A percentile compares a stretch with the other conserved stretches of the same genome.
phyloP scores from a whole-genome alignment of 2,888 invertebrate genomes.

The Neelides folsomi region DNA sequence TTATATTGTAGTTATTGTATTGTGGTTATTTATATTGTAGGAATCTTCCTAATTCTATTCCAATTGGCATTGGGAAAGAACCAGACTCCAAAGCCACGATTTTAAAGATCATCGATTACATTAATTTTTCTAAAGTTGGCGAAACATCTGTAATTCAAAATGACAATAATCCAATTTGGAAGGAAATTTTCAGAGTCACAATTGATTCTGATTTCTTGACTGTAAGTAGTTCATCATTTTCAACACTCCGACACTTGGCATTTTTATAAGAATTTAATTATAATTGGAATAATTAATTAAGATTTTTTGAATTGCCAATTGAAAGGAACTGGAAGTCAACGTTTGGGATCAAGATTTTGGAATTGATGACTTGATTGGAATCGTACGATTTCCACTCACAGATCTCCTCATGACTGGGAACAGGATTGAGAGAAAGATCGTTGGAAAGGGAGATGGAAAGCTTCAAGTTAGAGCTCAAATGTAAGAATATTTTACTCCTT shows the following conservation, averaged over 20 bases:
- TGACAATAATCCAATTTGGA: background rate
- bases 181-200: background rate
- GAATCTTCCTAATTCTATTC: too few species aligned
- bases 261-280: background rate
- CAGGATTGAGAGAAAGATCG: too few species aligned
- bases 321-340: background rate
- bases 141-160: constrained; percentile 1
- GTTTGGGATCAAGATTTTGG: constrained; percentile 2
- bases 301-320: background rate
- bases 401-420: too few species aligned
- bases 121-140: background rate
- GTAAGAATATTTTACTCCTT: too few species aligned
- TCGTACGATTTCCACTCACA: background rate
- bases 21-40: too few species aligned
- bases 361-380: background rate
- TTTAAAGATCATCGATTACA: too few species aligned
- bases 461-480: too few species aligned
- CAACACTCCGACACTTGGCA: background rate
- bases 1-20: too few species aligned
- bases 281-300: background rate
- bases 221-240: background rate
- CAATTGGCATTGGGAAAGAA: too few species aligned
- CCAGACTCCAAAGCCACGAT: too few species aligned
- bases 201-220: background rate
- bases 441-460: too few species aligned